phyloP scores from a whole-genome alignment of 1,140 invertebrate genomes.

The Drosophila albomicans region DNA sequence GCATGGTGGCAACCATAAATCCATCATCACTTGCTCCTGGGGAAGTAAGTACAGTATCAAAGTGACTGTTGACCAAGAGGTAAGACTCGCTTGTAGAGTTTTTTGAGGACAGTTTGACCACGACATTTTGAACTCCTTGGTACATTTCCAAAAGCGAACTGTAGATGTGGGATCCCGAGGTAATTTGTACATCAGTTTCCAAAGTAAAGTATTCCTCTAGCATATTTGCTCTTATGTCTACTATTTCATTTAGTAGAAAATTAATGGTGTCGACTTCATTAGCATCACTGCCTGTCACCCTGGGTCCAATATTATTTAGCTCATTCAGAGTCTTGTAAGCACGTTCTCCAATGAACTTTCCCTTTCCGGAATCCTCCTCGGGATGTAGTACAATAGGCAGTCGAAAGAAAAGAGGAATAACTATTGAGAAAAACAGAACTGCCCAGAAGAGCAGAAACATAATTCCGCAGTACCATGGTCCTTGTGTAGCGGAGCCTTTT shows the following conservation, averaged over 20 bases:
- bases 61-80: constrained; percentile 97
- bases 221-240: constrained; percentile 35
- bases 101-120: constrained; percentile 88
- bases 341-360: constrained; percentile 60
- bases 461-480: constrained; percentile 46
- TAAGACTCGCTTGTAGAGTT: constrained; percentile 79
- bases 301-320: constrained; percentile 89
- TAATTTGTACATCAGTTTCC: constrained; percentile 83
- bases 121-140: constrained; percentile 90
- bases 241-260: constrained; percentile 81
- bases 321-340: constrained; percentile 86
- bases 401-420: constrained; percentile 15
- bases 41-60: constrained; percentile 94
- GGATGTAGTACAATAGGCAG: neutral
- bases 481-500: neutral
- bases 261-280: constrained; percentile 88
- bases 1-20: constrained; percentile 95
- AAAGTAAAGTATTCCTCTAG: constrained; percentile 43
- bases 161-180: constrained; percentile 90
- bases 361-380: constrained; percentile 1
- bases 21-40: constrained; percentile 87
- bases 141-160: constrained; percentile 86
- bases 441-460: constrained; percentile 56
- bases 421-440: constrained; percentile 5
- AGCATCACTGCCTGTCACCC: constrained; percentile 87